These are phyloP conservation scores for Ianthella basta DNA, from an alignment of 37 sponge, comb jelly and placozoan species.

Conservation along the genomic window DNA sequence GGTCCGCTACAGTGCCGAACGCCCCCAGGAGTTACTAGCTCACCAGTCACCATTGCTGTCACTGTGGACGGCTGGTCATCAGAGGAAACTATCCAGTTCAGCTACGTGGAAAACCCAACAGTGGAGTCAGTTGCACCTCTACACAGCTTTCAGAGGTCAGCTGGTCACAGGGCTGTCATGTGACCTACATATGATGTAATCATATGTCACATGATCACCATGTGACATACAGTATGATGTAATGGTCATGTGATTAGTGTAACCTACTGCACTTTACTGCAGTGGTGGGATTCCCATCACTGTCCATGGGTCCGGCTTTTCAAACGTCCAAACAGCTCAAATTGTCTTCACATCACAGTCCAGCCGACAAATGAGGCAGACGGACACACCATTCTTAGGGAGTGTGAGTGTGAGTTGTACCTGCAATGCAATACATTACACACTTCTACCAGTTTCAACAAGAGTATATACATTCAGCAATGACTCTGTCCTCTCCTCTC, in stretches of 20 bases:
- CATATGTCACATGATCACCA: too few relatives aligned
- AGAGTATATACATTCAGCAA: too few relatives aligned
- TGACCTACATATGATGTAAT: too few relatives aligned
- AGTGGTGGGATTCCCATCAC: constrained; percentile 13
- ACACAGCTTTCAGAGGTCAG: background rate
- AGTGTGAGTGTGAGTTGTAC: background rate
- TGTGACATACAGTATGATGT: background rate
- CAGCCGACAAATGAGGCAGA: background rate
- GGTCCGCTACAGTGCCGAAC: background rate
- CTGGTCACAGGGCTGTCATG: background rate
- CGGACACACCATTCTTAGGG: background rate
- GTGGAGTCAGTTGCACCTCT: background rate
- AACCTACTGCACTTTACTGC: too few relatives aligned
- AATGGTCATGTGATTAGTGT: too few relatives aligned
- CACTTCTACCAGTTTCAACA: too few relatives aligned
- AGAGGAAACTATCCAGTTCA: background rate
- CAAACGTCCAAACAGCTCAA: background rate
- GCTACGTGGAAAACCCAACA: background rate
- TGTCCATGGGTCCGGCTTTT: background rate
- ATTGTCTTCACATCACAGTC: background rate
- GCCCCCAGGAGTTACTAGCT: too few relatives aligned
- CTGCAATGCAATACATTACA: background rate
- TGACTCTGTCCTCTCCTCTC: too few relatives aligned
- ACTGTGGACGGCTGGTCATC: background rate
- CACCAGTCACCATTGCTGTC: too few relatives aligned